Evolutionary conservation across 2,797 vertebrate species (phyloP), one percentile per base, ranked within the genome.

Genomic region (Macroramphosus scolopax): DNA sequence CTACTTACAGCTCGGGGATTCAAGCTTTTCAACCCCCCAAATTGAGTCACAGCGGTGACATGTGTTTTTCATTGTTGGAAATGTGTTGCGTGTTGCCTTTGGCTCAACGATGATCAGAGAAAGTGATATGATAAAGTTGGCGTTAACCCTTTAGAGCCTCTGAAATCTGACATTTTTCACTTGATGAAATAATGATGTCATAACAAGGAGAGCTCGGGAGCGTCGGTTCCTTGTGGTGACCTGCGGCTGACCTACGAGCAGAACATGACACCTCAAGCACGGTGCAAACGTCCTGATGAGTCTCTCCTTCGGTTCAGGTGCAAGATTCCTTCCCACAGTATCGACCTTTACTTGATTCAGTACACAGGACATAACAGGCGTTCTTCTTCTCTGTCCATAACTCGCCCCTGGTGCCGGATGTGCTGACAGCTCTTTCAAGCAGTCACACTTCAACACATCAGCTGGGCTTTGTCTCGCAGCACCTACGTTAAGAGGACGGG

Each of bases 41-140:
- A 74, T 71, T 63, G 55, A 81, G 74, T 77, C 73, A 72, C 69
- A 75, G 67, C 56, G 51, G 61, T 38, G 71, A 82, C 87, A 89
- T 82, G 60, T 87, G 87, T 72, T 86, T 82, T 77, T 75, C 67
- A 87, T 88, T 81, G 72, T 38, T 11, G 20, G 49, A 77, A 76
- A 74, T 57, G 68, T 56, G 66, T 66, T 70, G 57, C 57, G 44
- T 83, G 82, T 86, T 89, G 72, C 67, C 68, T 82, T 85, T 86
- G 83, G 87, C 85, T 38, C 52, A 5, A 49, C 42, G 52, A 59
- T 52, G 32, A 71, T 79, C 64, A 68, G 62, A 59, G 77, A 76
- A 74, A 75, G 77, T 72, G 68, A 77, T 63, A 71, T 72, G 79
- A 86, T 79, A 72, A 83, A 87, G 65, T 78, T 82, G 78, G 72